phyloP scores from a whole-genome alignment of 2,113 vertebrate species.

The Equus quagga region DNA sequence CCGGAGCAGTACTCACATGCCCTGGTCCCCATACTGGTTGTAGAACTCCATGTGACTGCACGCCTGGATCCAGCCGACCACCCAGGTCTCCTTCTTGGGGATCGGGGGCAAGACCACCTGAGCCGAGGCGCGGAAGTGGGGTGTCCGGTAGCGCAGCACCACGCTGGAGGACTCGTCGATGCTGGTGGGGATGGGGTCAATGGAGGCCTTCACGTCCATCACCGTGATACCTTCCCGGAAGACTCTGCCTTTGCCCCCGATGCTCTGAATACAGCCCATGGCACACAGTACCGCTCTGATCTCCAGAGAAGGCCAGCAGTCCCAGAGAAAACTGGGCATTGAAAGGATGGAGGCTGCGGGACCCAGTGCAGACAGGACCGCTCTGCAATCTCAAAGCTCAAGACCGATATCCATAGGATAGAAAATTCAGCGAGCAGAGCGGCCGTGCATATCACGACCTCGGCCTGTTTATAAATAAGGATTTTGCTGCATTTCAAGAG shows the following conservation, averaged over 20 bases:
- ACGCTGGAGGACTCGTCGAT: conserved; percentile 98
- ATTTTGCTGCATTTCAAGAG: conserved; percentile 81
- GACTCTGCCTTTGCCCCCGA: conserved; percentile 97
- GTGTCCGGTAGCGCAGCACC: conserved; percentile 97
- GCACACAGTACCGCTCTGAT: conserved; percentile 90
- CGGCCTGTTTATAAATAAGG: conserved; percentile 78
- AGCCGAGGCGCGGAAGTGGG: conserved; percentile 96
- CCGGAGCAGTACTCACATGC: conserved; percentile 93
- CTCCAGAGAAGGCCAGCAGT: conserved; percentile 91
- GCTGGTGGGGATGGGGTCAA: conserved; percentile 97
- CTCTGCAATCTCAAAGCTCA: conserved; percentile 75
- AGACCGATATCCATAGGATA: conserved; percentile 87
- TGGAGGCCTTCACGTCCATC: conserved; percentile 95
- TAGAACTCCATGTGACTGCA: conserved; percentile 99
- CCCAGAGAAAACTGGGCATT: conserved; percentile 91
- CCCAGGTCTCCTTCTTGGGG: conserved; percentile 96
- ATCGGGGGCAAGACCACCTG: conserved; percentile 96
- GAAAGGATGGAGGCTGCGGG: conserved; percentile 84
- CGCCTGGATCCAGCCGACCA: conserved; percentile 98
- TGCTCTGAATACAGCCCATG: conserved; percentile 99
- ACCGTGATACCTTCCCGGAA: conserved; percentile 96
- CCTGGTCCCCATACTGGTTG: conserved; percentile 96
- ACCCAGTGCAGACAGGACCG: conserved; percentile 77
- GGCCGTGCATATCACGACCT: conserved; percentile 59
- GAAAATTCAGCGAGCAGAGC: conserved; percentile 72